A percentile compares a stretch with the other conserved stretches of the same genome.
phyloP scores from a whole-genome alignment of 1,140 invertebrate species.

The Orius insidiosus region DNA sequence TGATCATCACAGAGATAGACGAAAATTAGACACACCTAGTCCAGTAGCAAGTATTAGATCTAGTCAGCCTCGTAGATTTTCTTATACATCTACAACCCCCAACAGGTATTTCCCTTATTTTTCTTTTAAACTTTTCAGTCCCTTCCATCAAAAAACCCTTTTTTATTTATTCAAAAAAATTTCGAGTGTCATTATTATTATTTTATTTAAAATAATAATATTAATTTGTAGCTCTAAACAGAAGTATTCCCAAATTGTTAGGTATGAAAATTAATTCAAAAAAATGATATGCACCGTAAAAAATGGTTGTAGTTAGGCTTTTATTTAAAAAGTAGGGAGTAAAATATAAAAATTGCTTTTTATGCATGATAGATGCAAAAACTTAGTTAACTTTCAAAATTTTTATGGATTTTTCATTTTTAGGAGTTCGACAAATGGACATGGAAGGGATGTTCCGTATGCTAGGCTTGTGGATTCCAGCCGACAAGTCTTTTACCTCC shows the following conservation, averaged over 20 bases:
- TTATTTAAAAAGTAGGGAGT: not conserved
- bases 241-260: conserved; percentile 4
- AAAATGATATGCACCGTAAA: not conserved
- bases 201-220: no score
- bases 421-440: conserved; percentile 17
- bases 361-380: not conserved
- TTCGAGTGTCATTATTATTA: no score
- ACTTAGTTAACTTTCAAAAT: no score
- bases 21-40: conserved; percentile 14
- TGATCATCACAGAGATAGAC: conserved; percentile 23
- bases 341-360: not conserved
- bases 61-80: conserved; percentile 18
- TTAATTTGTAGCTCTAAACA: conserved; percentile 4
- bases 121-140: not conserved
- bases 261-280: not conserved
- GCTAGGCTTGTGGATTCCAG: conserved; percentile 51
- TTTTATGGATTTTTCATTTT: no score
- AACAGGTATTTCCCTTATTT: conserved; percentile 14
- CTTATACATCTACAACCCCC: conserved; percentile 18
- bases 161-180: no score
- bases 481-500: conserved; percentile 32
- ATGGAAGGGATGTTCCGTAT: conserved; percentile 54
- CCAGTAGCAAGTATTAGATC: conserved; percentile 17
- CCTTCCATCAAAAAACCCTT: no score
- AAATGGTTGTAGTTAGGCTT: not conserved